phyloP scores from a whole-genome alignment of 1,140 invertebrate species.

The Drosophila tristis region DNA sequence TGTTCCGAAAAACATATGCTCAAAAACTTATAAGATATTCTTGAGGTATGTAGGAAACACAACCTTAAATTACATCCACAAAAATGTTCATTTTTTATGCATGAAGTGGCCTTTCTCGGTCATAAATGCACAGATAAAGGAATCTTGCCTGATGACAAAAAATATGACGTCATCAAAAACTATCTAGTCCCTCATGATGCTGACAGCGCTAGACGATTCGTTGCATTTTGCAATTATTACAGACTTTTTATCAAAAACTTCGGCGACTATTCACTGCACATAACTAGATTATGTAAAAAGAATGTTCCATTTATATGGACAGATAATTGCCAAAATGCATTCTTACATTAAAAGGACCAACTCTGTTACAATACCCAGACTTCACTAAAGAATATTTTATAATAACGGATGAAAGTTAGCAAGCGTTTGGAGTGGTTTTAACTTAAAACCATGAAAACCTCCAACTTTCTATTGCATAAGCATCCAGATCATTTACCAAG shows the following conservation, averaged over 20 bases:
- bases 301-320: constrained; percentile 12
- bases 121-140: background rate
- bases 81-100: background rate
- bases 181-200: too few relatives aligned
- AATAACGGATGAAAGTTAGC: constrained; percentile 4
- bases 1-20: too few relatives aligned
- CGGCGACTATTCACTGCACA: too few relatives aligned
- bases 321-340: constrained; percentile 5
- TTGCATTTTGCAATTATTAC: too few relatives aligned
- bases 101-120: background rate
- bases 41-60: too few relatives aligned
- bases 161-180: too few relatives aligned
- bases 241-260: too few relatives aligned
- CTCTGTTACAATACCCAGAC: constrained; percentile 8
- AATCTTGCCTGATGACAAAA: background rate
- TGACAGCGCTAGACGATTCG: too few relatives aligned
- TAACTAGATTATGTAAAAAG: too few relatives aligned
- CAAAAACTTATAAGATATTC: too few relatives aligned
- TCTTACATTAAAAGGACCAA: background rate
- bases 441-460: constrained; percentile 4
- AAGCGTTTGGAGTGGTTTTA: constrained; percentile 9
- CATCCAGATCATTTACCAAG: constrained; percentile 8
- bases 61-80: background rate
- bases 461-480: constrained; percentile 14
- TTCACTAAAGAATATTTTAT: background rate